Evolutionary conservation across 1,140 invertebrate species (phyloP), one percentile per base, ranked within the genome.

Genomic region (Cotesia typhae): DNA sequence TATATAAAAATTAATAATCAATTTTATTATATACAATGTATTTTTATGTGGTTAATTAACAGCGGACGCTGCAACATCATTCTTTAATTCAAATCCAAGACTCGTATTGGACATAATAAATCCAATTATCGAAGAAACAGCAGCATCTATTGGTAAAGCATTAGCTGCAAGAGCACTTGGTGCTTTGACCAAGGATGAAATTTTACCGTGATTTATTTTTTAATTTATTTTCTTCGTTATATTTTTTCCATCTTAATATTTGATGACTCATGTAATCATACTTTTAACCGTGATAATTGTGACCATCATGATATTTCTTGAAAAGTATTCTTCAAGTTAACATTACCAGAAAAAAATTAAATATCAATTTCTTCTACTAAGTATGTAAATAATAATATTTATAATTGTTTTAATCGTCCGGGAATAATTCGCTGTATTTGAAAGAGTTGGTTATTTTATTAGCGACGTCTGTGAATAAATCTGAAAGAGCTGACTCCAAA

Each of bases 111-210:
- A 93, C 74, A 90, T 93, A 59, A 86, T 92, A 4, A 92, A 89
- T 80, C 92, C 92, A 9, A 91, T 93, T 12, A 89, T 92, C 47
- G 91, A 92, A 76, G 92, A 93, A 74, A 92, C 91, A 12, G 85
- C 89, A 0, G 88, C 88, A 1, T 89, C 89, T 3, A 86, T 92
- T 14, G 83, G 88, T 55, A 88, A 88, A 79, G 88, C 90, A 1
- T 88, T 90, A 70, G 81, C 87, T 20, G 89, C 90, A 71, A 89
- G 90, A 81, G 88, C 91, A 51, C 84, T 92, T 2, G 85, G 85
- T 20, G 82, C 82, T 1, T 86, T 92, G 65, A 89, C 90, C 2
- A 83, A 90, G 28, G 86, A 88, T 4, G 90, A 91, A 78, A 78
- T 91, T 14, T 76, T 92, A n/a, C 76, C 85, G 73, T 74, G 80